phyloP scores from a whole-genome alignment of 2,113 vertebrate species.

The human (Homo sapiens) region DNA sequence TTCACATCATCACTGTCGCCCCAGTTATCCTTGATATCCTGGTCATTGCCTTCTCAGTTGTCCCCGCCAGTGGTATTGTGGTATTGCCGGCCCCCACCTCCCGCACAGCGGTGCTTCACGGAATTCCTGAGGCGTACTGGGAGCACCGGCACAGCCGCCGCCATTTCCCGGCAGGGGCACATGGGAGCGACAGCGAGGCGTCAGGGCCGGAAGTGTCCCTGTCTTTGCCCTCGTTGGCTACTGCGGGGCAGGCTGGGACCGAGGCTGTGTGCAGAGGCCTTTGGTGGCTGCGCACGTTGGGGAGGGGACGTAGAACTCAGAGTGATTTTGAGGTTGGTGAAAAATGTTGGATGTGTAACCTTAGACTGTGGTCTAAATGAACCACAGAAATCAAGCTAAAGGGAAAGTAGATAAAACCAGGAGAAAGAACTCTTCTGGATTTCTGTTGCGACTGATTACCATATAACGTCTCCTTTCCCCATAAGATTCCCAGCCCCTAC shows the following conservation, averaged over 20 bases:
- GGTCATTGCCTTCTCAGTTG: not conserved
- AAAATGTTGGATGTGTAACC: not conserved
- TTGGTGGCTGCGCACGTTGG: not conserved
- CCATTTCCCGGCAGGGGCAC: not conserved
- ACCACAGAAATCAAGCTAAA: not conserved
- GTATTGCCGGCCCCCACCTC: accelerated
- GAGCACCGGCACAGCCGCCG: accelerated
- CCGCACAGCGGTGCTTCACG: not conserved
- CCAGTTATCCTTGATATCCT: not conserved
- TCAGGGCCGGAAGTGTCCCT: not conserved
- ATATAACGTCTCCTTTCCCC: not conserved
- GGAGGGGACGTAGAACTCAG: not conserved
- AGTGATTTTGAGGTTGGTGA: not conserved
- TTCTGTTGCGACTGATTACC: not conserved
- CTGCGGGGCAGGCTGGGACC: not conserved
- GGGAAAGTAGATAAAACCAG: not conserved
- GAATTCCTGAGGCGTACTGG: not conserved
- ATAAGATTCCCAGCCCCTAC: not conserved
- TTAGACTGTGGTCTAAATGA: not conserved
- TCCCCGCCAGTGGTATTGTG: accelerated
- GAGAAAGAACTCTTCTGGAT: not conserved
- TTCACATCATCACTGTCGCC: not conserved
- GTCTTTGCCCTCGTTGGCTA: not conserved
- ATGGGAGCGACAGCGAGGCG: not conserved
- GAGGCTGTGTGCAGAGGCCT: not conserved